These are phyloP conservation scores for Parnassius smintheus DNA, from an alignment of 2,888 invertebrate genomes.

Conservation along the genomic window DNA sequence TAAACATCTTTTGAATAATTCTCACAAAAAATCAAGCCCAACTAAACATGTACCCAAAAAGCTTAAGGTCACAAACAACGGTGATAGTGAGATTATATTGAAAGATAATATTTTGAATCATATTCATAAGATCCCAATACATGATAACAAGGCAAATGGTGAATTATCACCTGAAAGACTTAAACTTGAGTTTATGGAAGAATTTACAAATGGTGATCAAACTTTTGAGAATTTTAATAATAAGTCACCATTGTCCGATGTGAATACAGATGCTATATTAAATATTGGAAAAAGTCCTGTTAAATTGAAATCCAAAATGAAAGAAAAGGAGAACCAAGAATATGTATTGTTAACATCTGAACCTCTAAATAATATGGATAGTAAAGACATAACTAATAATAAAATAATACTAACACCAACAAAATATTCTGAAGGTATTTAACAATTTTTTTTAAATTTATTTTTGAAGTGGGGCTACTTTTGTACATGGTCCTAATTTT, in stretches of 20 bases:
- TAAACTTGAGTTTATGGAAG: neutral
- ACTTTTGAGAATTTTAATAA: neutral
- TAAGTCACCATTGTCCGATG: neutral
- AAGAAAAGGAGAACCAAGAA: conserved; percentile 24
- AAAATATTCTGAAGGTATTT: conserved; percentile 31
- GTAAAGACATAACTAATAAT: conserved; percentile 6
- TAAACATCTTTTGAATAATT: neutral
- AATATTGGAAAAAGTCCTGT: conserved; percentile 2
- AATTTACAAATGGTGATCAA: neutral
- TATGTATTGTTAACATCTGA: neutral
- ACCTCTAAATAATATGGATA: neutral
- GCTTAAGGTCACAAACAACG: neutral
- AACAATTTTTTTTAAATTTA: neutral
- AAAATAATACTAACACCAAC: conserved; percentile 21
- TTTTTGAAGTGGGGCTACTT: no score
- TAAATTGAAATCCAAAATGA: conserved; percentile 18
- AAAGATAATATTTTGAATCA: conserved; percentile 8
- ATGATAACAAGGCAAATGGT: neutral
- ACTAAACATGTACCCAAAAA: conserved; percentile 6
- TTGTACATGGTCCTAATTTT: no score
- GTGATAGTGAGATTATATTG: neutral
- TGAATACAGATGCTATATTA: neutral
- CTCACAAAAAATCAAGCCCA: conserved; percentile 2
- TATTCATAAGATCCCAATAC: neutral
- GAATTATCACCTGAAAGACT: neutral